phyloP scores from a whole-genome alignment of 2,888 invertebrate genomes.

The Caenorhabditis sp. region DNA sequence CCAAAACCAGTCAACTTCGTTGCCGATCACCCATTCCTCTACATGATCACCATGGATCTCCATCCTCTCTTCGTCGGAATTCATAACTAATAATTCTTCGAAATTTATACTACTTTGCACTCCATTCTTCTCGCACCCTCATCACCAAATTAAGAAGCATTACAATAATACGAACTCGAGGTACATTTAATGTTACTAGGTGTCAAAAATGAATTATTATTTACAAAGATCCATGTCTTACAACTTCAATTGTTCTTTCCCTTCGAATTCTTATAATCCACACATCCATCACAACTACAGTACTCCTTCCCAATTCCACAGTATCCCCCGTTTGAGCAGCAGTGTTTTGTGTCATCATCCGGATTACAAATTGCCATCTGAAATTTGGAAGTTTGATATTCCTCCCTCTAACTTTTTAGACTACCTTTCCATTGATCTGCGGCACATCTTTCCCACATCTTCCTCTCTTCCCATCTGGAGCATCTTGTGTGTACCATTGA shows the following conservation, averaged over 20 bases:
- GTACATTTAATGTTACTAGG: too few species aligned
- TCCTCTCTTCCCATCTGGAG: slow-evolving; percentile 49
- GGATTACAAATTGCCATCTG: slow-evolving; percentile 71
- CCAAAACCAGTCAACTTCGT: not conserved
- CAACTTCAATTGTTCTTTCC: too few species aligned
- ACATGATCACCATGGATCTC: not conserved
- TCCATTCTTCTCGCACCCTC: too few species aligned
- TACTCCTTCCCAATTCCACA: slow-evolving; percentile 73
- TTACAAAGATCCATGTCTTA: too few species aligned
- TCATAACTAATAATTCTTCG: not conserved
- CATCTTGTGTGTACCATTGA: slow-evolving; percentile 50
- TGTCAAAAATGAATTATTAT: too few species aligned
- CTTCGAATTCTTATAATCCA: slow-evolving; percentile 63
- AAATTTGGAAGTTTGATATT: not conserved
- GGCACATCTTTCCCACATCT: slow-evolving; percentile 38
- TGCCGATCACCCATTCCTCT: not conserved
- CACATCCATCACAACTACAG: slow-evolving; percentile 75
- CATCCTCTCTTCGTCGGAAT: not conserved
- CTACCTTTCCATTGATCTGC: slow-evolving; percentile 39
- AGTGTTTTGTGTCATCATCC: slow-evolving; percentile 69
- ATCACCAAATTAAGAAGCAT: too few species aligned
- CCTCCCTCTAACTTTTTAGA: too few species aligned
- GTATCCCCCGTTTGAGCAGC: slow-evolving; percentile 76
- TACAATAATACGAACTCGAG: too few species aligned
- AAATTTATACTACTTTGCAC: too few species aligned